Conservation (phyloP, 2,113 vertebrate species). For the Furnarius figulus region DNA sequence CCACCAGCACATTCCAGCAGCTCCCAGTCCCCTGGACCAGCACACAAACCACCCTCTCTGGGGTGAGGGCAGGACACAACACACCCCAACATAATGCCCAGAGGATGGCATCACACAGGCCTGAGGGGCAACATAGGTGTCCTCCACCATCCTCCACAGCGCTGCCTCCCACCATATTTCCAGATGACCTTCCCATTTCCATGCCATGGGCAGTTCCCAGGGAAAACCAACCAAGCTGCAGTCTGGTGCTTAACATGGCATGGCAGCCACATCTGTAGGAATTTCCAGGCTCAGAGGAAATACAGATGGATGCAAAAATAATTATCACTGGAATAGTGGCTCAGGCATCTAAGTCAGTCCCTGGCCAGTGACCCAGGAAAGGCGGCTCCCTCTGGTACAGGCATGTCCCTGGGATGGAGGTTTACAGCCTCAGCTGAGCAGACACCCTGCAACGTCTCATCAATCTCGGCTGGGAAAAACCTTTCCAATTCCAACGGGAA, state of each 20-base stretch:
- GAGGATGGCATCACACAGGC: neutral
- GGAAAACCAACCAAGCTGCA: neutral
- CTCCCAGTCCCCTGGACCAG: rapidly evolving
- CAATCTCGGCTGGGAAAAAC: conserved; percentile 64
- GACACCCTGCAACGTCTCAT: conserved; percentile 33
- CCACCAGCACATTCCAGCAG: neutral
- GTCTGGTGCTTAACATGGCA: neutral
- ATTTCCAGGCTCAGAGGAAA: neutral
- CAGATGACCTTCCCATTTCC: neutral
- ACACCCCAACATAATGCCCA: rapidly evolving
- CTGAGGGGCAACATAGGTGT: neutral
- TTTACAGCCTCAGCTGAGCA: neutral
- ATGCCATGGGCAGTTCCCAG: neutral
- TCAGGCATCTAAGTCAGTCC: neutral
- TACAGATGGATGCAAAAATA: neutral
- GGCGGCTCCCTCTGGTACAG: neutral
- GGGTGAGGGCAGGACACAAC: rapidly evolving
- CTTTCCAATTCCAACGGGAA: conserved; percentile 66
- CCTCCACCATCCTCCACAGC: rapidly evolving
- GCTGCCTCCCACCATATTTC: neutral
- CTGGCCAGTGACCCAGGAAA: neutral
- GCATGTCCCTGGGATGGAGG: neutral
- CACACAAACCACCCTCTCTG: rapidly evolving
- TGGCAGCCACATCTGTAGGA: neutral
- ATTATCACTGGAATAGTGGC: neutral